phyloP scores from a whole-genome alignment of 1,140 invertebrate species.

The Luehdorfia chinensis region DNA sequence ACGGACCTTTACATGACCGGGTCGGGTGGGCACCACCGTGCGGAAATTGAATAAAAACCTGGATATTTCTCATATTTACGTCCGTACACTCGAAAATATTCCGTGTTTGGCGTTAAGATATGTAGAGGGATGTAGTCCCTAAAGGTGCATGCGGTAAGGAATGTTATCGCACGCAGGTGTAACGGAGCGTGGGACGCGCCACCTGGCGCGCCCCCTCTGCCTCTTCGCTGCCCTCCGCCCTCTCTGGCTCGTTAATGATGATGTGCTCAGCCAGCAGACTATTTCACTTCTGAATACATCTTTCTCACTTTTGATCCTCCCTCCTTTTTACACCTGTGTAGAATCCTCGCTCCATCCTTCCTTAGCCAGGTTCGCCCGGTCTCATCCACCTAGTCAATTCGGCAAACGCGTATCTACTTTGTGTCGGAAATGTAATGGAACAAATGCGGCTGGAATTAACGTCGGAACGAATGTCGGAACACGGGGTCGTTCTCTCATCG shows the following conservation, averaged over 20 bases:
- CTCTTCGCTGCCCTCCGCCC: conserved; percentile 75
- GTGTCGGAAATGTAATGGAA: conserved; percentile 77
- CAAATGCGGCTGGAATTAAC: conserved; percentile 76
- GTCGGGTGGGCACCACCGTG: conserved; percentile 24
- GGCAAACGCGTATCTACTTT: conserved; percentile 76
- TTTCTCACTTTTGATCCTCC: conserved; percentile 76
- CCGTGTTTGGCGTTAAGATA: conserved; percentile 44
- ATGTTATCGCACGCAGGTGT: conserved; percentile 62
- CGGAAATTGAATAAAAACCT: conserved; percentile 63
- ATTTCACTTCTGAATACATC: conserved; percentile 80
- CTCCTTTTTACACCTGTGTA: conserved; percentile 44
- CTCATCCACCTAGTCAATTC: conserved; percentile 76
- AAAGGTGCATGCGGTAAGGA: conserved; percentile 48
- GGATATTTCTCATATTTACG: conserved; percentile 74
- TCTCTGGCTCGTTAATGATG: conserved; percentile 78
- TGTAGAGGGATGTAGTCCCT: conserved; percentile 50
- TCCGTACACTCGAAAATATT: conserved; percentile 71
- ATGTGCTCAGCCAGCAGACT: conserved; percentile 79
- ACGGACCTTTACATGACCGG: conserved; percentile 24
- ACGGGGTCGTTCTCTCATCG: conserved; percentile 60
- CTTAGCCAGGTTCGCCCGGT: conserved; percentile 59
- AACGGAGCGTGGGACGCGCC: conserved; percentile 55
- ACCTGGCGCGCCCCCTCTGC: conserved; percentile 71
- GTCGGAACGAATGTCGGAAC: conserved; percentile 72
- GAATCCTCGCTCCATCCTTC: conserved; percentile 34